These are phyloP conservation scores for Coilia nasus DNA, from an alignment of 2,797 vertebrate species.

Conservation along the genomic window DNA sequence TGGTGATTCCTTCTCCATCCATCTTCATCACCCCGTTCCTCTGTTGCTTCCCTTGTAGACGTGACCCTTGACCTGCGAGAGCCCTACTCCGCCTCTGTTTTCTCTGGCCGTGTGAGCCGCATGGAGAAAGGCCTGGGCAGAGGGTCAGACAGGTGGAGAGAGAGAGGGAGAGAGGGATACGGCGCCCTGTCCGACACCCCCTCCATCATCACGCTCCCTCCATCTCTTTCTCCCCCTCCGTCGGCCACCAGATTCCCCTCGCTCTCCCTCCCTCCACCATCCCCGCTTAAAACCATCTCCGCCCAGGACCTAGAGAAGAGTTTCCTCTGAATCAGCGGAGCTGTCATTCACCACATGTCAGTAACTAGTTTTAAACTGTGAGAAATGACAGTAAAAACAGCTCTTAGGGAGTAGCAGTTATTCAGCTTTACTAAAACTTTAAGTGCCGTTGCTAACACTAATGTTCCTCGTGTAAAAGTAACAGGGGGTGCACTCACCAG, in stretches of 20 bases:
- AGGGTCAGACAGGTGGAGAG: slow-evolving; percentile 51
- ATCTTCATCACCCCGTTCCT: neutral
- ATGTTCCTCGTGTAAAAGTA: no score
- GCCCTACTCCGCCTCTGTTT: slow-evolving; percentile 60
- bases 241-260: slow-evolving; percentile 73
- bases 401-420: neutral
- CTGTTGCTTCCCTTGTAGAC: slow-evolving; percentile 57
- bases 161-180: slow-evolving; percentile 63
- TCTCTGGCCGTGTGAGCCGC: slow-evolving; percentile 56
- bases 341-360: neutral
- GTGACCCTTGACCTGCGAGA: slow-evolving; percentile 65
- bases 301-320: slow-evolving; percentile 76
- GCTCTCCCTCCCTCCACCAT: slow-evolving; percentile 69
- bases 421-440: no score
- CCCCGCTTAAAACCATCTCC: slow-evolving; percentile 75
- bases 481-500: no score
- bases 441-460: no score
- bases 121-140: slow-evolving; percentile 37
- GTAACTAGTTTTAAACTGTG: neutral
- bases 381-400: neutral
- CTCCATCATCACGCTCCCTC: slow-evolving; percentile 83
- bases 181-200: slow-evolving; percentile 79
- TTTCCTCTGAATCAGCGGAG: slow-evolving; percentile 61
- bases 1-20: neutral
- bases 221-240: slow-evolving; percentile 76